Percentiles rank a stretch among this genome's conserved stretches.
Conservation (phyloP, 2,888 invertebrate genomes). For the Lasioglossum calceatum region DNA sequence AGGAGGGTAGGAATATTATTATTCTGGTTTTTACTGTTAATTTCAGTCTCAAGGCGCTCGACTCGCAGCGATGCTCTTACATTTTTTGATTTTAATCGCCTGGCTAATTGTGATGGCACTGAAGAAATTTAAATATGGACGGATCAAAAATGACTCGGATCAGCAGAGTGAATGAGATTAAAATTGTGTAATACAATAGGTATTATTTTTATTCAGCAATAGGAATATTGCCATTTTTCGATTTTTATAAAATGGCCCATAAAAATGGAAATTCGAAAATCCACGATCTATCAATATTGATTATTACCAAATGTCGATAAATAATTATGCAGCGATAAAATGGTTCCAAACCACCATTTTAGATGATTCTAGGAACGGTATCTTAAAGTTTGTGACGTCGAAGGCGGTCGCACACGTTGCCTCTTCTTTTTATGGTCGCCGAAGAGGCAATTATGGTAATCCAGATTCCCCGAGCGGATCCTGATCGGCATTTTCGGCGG, state of each 20-base stretch:
- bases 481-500: slow-evolving; percentile 15
- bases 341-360: not conserved
- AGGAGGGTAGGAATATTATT: not conserved
- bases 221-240: not conserved
- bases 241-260: not conserved
- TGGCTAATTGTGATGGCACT: too few species aligned
- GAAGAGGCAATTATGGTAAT: slow-evolving; percentile 57
- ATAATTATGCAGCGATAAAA: not conserved
- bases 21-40: too few species aligned
- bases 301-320: not conserved
- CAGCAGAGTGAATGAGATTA: too few species aligned
- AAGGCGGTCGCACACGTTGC: not conserved
- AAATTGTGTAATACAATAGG: too few species aligned
- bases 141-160: too few species aligned
- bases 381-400: slow-evolving; percentile 14
- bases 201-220: not conserved
- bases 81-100: too few species aligned
- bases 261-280: not conserved
- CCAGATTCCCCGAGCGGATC: slow-evolving; percentile 22
- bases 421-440: slow-evolving; percentile 5
- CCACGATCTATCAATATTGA: not conserved
- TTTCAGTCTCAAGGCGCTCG: too few species aligned
- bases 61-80: too few species aligned
- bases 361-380: slow-evolving; percentile 13
- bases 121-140: too few species aligned